Conservation (phyloP, 2,888 invertebrate species). For the Campoplex capitator region DNA sequence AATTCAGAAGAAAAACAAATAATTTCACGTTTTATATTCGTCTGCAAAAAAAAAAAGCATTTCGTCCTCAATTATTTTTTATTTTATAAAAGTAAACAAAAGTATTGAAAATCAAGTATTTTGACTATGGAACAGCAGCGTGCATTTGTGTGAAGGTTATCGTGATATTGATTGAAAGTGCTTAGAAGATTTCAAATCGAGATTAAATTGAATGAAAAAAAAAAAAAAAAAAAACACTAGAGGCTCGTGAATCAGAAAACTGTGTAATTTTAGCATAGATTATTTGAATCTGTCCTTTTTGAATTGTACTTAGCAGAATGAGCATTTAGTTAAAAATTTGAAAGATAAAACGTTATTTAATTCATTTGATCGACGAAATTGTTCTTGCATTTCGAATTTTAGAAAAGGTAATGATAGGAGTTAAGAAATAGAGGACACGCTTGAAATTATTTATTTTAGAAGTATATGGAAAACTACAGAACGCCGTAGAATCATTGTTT, state of each 20-base stretch:
- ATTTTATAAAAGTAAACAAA: constrained; percentile 36
- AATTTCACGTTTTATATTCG: background rate
- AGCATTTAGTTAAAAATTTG: constrained; percentile 27
- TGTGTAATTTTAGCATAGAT: constrained; percentile 28
- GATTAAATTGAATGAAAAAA: constrained; percentile 12
- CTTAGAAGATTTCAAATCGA: constrained; percentile 18
- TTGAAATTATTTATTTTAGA: background rate
- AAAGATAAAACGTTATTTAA: background rate
- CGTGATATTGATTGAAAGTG: constrained; percentile 24
- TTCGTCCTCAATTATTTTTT: background rate
- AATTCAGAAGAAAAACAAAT: background rate
- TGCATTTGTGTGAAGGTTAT: background rate
- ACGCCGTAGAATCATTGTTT: background rate
- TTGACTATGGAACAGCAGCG: constrained; percentile 1
- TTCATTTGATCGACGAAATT: background rate
- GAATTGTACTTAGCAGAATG: constrained; percentile 37
- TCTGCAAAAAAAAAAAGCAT: background rate
- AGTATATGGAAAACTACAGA: background rate
- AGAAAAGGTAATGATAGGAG: background rate
- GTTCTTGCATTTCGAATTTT: background rate
- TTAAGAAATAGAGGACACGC: background rate
- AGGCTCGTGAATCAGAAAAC: constrained; percentile 56
- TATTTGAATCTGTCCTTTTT: constrained; percentile 28
- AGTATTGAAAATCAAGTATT: constrained; percentile 54
- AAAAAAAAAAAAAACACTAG: constrained; percentile 22